Conservation (phyloP, 1,140 invertebrate genomes). For the Heliothis virescens region DNA sequence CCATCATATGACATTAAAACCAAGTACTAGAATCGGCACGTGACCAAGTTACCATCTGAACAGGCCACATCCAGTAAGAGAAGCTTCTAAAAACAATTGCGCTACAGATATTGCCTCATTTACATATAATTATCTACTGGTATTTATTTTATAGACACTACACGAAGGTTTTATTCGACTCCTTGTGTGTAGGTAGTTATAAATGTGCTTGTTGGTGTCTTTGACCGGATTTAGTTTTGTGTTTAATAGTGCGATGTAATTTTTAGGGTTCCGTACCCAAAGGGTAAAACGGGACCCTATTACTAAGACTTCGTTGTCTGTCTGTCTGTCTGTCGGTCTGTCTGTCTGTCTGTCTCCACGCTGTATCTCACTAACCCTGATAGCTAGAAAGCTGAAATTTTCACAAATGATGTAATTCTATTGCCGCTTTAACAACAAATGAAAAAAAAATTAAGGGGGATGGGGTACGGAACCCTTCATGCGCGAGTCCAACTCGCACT, state of each 20-base stretch:
- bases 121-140: conserved; percentile 54
- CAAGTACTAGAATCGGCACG: not conserved
- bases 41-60: not conserved
- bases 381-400: too few species aligned
- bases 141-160: conserved; percentile 36
- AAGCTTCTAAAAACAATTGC: conserved; percentile 43
- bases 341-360: too few species aligned
- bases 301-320: too few species aligned
- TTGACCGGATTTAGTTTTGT: conserved; percentile 22
- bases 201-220: conserved; percentile 19
- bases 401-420: too few species aligned
- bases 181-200: conserved; percentile 44
- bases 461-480: too few species aligned
- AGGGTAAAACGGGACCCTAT: too few species aligned
- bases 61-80: not conserved
- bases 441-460: too few species aligned
- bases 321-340: too few species aligned
- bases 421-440: too few species aligned
- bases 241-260: conserved; percentile 19
- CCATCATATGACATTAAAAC: not conserved
- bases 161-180: conserved; percentile 31
- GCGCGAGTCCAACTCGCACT: too few species aligned
- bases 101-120: conserved; percentile 51
- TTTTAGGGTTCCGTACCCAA: too few species aligned
- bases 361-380: too few species aligned